Conservation (phyloP, 2,888 invertebrate species). For the Blastobasis lacticolella region DNA sequence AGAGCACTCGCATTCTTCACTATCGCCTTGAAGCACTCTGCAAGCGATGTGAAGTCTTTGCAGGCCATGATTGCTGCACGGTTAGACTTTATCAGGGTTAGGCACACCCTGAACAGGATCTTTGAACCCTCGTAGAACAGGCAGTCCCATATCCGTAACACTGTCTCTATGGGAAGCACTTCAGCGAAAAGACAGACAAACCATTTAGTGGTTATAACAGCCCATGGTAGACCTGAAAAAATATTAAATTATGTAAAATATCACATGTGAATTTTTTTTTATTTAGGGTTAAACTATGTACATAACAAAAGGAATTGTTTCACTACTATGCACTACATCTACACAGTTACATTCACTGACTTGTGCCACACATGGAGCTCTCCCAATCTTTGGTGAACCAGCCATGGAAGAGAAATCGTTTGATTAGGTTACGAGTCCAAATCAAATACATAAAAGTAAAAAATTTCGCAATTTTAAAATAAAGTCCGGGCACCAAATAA, state of each 20-base stretch:
- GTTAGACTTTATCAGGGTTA: constrained; percentile 87
- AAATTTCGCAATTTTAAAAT: too few relatives aligned
- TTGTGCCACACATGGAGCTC: not conserved
- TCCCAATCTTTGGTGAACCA: not conserved
- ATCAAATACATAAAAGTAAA: too few relatives aligned
- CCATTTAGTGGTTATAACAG: constrained; percentile 95
- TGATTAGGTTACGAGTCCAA: not conserved
- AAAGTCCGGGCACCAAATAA: too few relatives aligned
- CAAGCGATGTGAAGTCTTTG: constrained; percentile 86
- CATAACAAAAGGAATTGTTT: too few relatives aligned
- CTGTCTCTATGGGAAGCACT: constrained; percentile 95
- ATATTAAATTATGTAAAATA: not conserved
- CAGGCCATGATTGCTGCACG: constrained; percentile 81
- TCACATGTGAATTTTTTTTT: not conserved
- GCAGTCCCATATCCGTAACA: constrained; percentile 96
- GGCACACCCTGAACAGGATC: constrained; percentile 90
- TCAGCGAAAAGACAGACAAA: constrained; percentile 95
- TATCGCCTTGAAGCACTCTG: constrained; percentile 87
- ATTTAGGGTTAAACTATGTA: not conserved
- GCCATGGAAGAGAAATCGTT: not conserved
- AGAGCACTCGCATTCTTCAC: constrained; percentile 84
- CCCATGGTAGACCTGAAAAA: constrained; percentile 84
- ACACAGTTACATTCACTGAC: not conserved
- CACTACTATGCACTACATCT: too few relatives aligned
- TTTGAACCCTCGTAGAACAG: constrained; percentile 96